A percentile compares a stretch with the other conserved stretches of the same genome.
Evolutionary conservation across 2,888 invertebrate genomes (phyloP).

Genomic region (Hydrotaea cyrtoneurina): DNA sequence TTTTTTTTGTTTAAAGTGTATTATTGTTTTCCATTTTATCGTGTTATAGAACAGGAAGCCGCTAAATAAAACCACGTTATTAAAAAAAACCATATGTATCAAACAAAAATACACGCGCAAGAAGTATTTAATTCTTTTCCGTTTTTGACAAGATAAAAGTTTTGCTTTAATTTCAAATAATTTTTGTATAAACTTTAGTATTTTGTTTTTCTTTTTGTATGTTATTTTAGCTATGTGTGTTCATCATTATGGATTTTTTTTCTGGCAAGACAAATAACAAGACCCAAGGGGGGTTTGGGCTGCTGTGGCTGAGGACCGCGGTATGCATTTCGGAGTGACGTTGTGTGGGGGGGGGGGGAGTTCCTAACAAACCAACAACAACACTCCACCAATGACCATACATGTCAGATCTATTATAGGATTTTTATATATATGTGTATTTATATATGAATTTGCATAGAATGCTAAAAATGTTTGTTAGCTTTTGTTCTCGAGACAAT

Average conservation of each 20-base stretch:
- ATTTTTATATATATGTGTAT: no score
- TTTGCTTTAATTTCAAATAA: slow-evolving; percentile 45
- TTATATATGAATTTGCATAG: no score
- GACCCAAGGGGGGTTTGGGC: neutral
- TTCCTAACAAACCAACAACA: no score
- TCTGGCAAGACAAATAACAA: neutral
- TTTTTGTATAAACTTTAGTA: neutral
- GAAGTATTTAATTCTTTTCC: neutral
- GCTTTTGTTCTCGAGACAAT: no score
- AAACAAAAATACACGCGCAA: neutral
- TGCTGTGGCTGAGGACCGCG: no score
- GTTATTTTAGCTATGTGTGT: neutral
- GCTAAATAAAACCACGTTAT: slow-evolving; percentile 23
- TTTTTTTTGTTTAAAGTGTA: neutral
- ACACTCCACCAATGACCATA: no score
- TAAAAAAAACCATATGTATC: neutral
- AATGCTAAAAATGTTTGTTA: no score
- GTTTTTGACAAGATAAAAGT: slow-evolving; percentile 43
- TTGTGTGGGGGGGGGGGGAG: no score
- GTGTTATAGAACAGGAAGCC: slow-evolving; percentile 30
- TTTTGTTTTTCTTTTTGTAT: neutral
- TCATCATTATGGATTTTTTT: neutral
- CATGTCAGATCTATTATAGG: no score
- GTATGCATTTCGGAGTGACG: no score
- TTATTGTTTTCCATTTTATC: neutral